Percentiles rank a stretch among this genome's conserved stretches.
These are phyloP conservation scores for Centruroides sculpturatus DNA, from an alignment of 1,140 invertebrate genomes.

Conservation along the genomic window DNA sequence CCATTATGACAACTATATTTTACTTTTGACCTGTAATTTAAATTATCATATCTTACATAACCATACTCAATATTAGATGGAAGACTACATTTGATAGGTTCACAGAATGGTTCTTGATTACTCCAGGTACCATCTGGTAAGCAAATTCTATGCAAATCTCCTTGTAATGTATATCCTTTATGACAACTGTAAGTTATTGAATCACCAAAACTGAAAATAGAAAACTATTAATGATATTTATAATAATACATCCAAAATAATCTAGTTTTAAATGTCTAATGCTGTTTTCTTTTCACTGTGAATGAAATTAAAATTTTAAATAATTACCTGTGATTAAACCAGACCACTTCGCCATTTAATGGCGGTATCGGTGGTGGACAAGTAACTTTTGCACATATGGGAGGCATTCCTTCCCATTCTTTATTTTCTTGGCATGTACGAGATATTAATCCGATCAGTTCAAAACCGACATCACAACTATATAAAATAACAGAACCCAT, in stretches of 20 bases:
- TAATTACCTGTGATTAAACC: conserved; percentile 9
- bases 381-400: conserved; percentile 10
- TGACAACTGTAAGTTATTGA: conserved; percentile 63
- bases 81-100: conserved; percentile 13
- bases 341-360: conserved; percentile 6
- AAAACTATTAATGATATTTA: not conserved
- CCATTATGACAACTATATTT: conserved; percentile 54
- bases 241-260: not conserved
- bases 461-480: conserved; percentile 27
- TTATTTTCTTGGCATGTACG: conserved; percentile 21
- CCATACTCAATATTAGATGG: conserved; percentile 2
- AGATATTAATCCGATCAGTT: conserved; percentile 19
- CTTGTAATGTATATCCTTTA: conserved; percentile 55
- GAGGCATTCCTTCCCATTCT: conserved; percentile 18
- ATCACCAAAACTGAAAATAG: conserved; percentile 31
- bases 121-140: conserved; percentile 56
- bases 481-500: conserved; percentile 21
- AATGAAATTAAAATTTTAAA: no score
- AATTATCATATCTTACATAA: not conserved
- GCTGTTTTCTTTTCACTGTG: no score
- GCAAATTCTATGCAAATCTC: conserved; percentile 37
- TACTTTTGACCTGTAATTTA: no score
- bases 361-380: conserved; percentile 15
- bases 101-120: conserved; percentile 29
- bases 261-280: no score